Evolutionary conservation across 2,888 invertebrate genomes (phyloP).

Genomic region (Plebejus anna): DNA sequence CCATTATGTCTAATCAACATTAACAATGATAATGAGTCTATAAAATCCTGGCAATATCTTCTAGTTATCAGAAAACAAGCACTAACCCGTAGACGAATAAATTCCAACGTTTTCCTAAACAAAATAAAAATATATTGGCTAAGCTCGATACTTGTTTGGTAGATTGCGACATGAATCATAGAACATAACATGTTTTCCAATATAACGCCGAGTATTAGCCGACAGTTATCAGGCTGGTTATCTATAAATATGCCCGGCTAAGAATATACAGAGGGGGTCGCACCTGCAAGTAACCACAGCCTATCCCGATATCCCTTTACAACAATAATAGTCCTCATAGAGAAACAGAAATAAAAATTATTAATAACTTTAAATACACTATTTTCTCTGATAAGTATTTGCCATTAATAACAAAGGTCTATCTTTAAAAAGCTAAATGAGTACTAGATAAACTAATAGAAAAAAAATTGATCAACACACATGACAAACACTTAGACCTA

Average conservation of each 20-base stretch:
- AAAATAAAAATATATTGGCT: not conserved
- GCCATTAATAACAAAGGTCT: too few species aligned
- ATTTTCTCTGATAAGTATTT: too few species aligned
- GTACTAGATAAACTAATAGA: too few species aligned
- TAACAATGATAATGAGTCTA: not conserved
- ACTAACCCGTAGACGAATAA: not conserved
- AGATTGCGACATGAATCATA: slow-evolving; percentile 10
- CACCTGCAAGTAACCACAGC: slow-evolving; percentile 50
- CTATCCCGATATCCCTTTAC: not conserved
- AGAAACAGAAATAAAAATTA: not conserved
- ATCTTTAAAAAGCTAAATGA: too few species aligned
- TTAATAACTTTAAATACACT: not conserved
- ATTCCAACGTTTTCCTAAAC: not conserved
- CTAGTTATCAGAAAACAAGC: not conserved
- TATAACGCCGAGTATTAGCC: slow-evolving; percentile 29
- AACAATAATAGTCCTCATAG: not conserved
- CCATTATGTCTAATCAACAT: not conserved
- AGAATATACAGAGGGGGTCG: slow-evolving; percentile 70
- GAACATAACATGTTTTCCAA: slow-evolving; percentile 15
- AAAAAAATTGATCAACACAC: too few species aligned
- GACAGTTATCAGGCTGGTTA: slow-evolving; percentile 59
- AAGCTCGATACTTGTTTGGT: not conserved
- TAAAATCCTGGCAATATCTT: not conserved
- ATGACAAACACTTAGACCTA: too few species aligned
- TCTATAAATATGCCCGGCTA: slow-evolving; percentile 71